Base-by-base conservation (phyloP, 2,888 invertebrate species). In the Drosophila algonquin region DNA sequence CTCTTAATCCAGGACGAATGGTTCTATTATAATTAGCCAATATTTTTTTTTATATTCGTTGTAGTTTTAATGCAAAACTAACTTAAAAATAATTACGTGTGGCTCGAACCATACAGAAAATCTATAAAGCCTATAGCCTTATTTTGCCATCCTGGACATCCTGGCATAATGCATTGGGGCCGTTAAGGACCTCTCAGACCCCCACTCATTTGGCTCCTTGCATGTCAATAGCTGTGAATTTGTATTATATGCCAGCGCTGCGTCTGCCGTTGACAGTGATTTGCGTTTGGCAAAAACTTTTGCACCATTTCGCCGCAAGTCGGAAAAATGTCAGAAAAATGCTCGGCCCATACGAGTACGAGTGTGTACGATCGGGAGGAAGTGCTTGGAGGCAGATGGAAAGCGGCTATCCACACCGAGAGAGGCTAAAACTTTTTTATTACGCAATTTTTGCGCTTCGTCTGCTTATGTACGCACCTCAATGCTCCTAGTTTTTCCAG, bases 341-440 rank as follows among this genome's bases (percentile, higher is more conserved):
- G 45, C 51, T 35, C 21, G 46, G 55, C 51, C 58, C 54, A 68
- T 44, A 44, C 35, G 35, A 35, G 35, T 12, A 1, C 10, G 9
- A 53, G 45, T 21, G 12, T n/a, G 24, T 59, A 65, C 53, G 54
- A 70, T 58, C 40, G 24, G 44, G 18, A 12, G 67, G 44, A 35
- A 14, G 14, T 45, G 21, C 12, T 53, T 12, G 18, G 21, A 12
- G 46, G 58, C 54, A 53, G 50, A 45, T 69, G 53, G 21, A 40
- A 54, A 54, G 6, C 40, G 14, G 12, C 53, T 16, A 21, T 55
- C 24, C 60, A 61, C 54, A 16, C 24, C 9, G 51, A 24, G 45
- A 52, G 70, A 65, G 52, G 71, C 62, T 56, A 67, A 77, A 86
- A 86, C 85, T 86, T 89, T 86, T 84, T 79, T 85, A 89, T 87